phyloP scores from a whole-genome alignment of 2,113 vertebrate species.

The Polypterus senegalus region DNA sequence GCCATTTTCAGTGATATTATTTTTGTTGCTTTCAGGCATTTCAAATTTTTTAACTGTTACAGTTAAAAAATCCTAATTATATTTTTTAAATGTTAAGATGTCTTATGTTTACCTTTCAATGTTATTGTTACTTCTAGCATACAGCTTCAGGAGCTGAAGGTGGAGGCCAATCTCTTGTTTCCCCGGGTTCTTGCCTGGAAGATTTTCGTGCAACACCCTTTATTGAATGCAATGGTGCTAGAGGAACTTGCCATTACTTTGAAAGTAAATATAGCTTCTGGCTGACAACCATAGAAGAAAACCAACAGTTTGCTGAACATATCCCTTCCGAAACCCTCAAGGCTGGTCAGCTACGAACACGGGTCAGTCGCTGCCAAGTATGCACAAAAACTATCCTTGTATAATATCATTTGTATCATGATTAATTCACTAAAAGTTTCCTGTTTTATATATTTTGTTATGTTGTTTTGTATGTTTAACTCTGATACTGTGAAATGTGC shows the following conservation, averaged over 20 bases:
- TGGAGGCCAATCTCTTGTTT: slow-evolving; percentile 84
- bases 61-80: no score
- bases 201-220: slow-evolving; percentile 87
- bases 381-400: slow-evolving; percentile 65
- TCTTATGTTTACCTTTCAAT: no score
- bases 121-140: slow-evolving; percentile 52
- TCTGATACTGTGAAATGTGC: no score
- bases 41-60: no score
- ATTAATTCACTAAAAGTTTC: no score
- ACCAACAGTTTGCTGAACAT: slow-evolving; percentile 53
- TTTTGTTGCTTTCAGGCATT: no score
- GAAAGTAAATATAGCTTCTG: slow-evolving; percentile 96
- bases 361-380: slow-evolving; percentile 89
- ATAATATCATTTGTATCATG: no score
- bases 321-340: slow-evolving; percentile 66
- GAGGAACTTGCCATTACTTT: slow-evolving; percentile 86
- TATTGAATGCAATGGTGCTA: slow-evolving; percentile 84
- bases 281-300: slow-evolving; percentile 67
- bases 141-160: slow-evolving; percentile 78
- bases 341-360: slow-evolving; percentile 62
- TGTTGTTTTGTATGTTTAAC: no score
- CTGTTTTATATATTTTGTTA: no score
- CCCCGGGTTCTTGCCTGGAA: slow-evolving; percentile 86
- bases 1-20: no score
- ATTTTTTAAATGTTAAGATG: no score